Conservation (phyloP, 2,113 vertebrate species). For the Pollimyrus isidori region DNA sequence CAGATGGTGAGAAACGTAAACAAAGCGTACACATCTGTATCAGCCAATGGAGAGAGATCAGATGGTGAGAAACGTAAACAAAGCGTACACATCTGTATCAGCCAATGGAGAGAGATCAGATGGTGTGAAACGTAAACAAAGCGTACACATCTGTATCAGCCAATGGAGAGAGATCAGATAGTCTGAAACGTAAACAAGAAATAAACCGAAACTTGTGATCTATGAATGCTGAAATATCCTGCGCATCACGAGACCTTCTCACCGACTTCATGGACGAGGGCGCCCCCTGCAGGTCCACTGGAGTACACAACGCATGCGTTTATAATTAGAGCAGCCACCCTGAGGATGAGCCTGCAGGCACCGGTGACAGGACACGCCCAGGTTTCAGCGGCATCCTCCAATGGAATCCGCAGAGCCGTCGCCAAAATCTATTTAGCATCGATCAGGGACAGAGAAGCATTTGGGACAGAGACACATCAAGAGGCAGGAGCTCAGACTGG, state of each 20-base stretch:
- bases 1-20: too few species aligned
- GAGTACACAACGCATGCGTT: not conserved
- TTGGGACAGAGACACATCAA: not conserved
- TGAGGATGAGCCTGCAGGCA: not conserved
- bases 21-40: too few species aligned
- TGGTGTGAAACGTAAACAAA: too few species aligned
- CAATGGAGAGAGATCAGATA: not conserved
- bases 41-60: too few species aligned
- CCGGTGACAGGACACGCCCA: not conserved
- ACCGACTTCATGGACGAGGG: not conserved
- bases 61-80: too few species aligned
- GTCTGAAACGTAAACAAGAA: not conserved
- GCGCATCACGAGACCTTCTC: not conserved
- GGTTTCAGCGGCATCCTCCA: not conserved
- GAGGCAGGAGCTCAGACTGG: not conserved
- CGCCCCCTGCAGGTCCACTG: not conserved
- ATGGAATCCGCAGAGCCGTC: not conserved
- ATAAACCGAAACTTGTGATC: not conserved
- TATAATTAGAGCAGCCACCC: not conserved
- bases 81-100: too few species aligned
- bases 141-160: not conserved
- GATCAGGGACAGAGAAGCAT: not conserved
- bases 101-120: too few species aligned
- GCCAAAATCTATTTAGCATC: not conserved
- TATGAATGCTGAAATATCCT: too few species aligned